These are phyloP conservation scores for Agrotis exclamationis DNA, from an alignment of 2,888 invertebrate genomes.

Conservation along the genomic window DNA sequence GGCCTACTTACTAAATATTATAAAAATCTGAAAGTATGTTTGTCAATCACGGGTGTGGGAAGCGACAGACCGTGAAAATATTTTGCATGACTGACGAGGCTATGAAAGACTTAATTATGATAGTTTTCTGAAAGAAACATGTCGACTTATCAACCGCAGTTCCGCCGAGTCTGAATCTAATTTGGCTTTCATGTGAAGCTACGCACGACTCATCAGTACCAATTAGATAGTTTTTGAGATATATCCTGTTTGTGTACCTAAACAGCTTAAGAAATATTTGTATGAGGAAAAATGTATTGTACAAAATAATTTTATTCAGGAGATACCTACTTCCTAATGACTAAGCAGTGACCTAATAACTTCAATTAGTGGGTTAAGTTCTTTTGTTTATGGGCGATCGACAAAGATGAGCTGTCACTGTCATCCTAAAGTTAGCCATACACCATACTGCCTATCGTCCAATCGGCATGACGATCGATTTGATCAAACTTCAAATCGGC, in stretches of 20 bases:
- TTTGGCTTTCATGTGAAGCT: constrained; percentile 6
- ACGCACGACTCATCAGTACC: neutral
- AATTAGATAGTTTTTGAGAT: constrained; percentile 11
- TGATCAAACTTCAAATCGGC: no score
- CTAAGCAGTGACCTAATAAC: neutral
- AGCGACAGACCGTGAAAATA: constrained; percentile 51
- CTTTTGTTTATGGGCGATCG: neutral
- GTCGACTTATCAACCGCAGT: constrained; percentile 19
- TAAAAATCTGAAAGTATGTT: constrained; percentile 57
- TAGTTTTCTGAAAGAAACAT: constrained; percentile 28
- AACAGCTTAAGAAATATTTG: neutral
- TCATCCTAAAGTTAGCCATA: no score
- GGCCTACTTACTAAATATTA: constrained; percentile 58
- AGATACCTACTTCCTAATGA: neutral
- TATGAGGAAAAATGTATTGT: constrained; percentile 13
- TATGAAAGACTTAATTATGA: constrained; percentile 24
- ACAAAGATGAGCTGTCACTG: no score
- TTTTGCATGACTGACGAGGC: constrained; percentile 38
- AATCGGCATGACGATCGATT: no score
- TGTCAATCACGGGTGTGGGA: constrained; percentile 48
- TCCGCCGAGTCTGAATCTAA: constrained; percentile 21
- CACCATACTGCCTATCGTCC: no score
- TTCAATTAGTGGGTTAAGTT: neutral
- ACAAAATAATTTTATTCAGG: constrained; percentile 8
- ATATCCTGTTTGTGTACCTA: constrained; percentile 5